phyloP scores from a whole-genome alignment of 2,113 vertebrate genomes.

The Hepsetus odoe region DNA sequence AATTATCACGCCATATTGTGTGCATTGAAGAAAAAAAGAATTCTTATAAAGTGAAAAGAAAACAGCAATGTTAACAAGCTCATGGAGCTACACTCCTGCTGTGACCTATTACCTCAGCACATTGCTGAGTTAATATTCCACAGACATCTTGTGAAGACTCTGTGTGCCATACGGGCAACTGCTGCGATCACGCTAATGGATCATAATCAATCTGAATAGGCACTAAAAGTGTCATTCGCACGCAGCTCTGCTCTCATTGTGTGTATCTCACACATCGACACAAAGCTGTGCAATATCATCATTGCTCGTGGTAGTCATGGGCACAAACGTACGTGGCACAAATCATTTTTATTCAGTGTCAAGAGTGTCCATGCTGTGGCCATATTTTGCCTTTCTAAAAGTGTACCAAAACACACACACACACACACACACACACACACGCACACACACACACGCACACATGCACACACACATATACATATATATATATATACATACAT shows the following conservation, averaged over 20 bases:
- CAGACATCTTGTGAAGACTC: slow-evolving; percentile 41
- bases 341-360: background rate
- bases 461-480: no score
- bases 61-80: slow-evolving; percentile 52
- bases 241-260: background rate
- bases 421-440: no score
- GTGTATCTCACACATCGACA: background rate
- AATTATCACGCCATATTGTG: slow-evolving; percentile 47
- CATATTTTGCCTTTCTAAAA: slow-evolving; percentile 2
- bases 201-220: slow-evolving; percentile 37
- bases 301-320: slow-evolving; percentile 2
- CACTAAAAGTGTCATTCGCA: slow-evolving; percentile 20
- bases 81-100: slow-evolving; percentile 43
- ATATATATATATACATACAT: no score
- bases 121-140: slow-evolving; percentile 41
- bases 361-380: background rate
- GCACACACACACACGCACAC: no score
- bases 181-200: slow-evolving; percentile 26
- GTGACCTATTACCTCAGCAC: slow-evolving; percentile 49
- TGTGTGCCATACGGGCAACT: slow-evolving; percentile 9
- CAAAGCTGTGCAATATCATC: slow-evolving; percentile 20
- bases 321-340: slow-evolving; percentile 21
- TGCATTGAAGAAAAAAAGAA: background rate
- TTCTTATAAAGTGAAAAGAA: slow-evolving; percentile 37
- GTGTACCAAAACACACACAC: background rate